Percentiles rank a stretch among this genome's conserved stretches.
phyloP scores from a whole-genome alignment of 2,888 invertebrate genomes.

The Philonicus albiceps region DNA sequence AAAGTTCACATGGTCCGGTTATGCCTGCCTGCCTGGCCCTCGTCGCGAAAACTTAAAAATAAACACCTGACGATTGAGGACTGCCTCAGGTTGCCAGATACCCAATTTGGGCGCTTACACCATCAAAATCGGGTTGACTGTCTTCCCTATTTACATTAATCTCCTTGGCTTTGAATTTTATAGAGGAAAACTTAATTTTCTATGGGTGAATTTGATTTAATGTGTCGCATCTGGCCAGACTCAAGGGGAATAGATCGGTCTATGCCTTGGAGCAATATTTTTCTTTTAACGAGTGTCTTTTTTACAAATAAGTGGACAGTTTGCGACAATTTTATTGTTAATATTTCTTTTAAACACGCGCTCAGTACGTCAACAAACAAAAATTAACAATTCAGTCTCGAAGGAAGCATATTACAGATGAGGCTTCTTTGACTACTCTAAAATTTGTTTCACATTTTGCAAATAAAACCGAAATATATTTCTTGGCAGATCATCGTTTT shows the following conservation, averaged over 20 bases:
- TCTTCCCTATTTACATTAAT: neutral
- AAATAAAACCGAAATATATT: no score
- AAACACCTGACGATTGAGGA: neutral
- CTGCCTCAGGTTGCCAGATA: neutral
- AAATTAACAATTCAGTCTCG: neutral
- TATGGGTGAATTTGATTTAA: neutral
- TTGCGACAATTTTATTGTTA: neutral
- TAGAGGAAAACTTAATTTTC: neutral
- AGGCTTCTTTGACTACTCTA: neutral
- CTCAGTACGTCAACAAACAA: neutral
- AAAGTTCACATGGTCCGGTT: neutral
- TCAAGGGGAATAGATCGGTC: neutral
- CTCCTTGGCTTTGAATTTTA: neutral
- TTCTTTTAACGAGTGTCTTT: neutral
- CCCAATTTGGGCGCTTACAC: neutral
- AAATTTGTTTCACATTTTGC: no score
- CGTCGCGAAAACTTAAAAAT: slow-evolving; percentile 10
- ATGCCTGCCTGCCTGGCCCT: neutral
- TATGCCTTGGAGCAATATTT: neutral
- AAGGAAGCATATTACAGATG: neutral
- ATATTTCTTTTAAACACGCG: neutral
- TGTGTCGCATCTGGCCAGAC: neutral
- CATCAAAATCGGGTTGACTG: neutral
- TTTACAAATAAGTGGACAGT: neutral
- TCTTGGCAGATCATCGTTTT: no score